These are phyloP conservation scores for Calameuta idolon DNA, from an alignment of 2,888 invertebrate species.

Conservation along the genomic window DNA sequence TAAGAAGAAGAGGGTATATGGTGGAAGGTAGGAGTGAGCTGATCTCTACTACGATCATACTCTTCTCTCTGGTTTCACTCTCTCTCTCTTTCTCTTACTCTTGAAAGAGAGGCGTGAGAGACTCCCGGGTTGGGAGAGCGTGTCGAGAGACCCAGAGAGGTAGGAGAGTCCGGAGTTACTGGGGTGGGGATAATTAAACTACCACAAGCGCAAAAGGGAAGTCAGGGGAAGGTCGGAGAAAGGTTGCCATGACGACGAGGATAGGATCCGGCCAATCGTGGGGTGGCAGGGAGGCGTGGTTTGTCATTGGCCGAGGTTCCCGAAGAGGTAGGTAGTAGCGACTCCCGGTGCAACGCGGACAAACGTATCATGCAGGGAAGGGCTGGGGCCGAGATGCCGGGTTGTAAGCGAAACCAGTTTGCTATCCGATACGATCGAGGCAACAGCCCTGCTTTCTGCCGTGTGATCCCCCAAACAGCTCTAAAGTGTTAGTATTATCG, in stretches of 20 bases:
- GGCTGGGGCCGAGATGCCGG: slow-evolving; percentile 66
- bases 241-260: slow-evolving; percentile 68
- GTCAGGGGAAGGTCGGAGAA: slow-evolving; percentile 56
- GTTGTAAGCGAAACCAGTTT: slow-evolving; percentile 68
- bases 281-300: slow-evolving; percentile 67
- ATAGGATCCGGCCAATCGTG: slow-evolving; percentile 71
- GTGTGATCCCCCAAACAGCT: slow-evolving; percentile 37
- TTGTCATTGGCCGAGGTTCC: slow-evolving; percentile 50
- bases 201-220: slow-evolving; percentile 39
- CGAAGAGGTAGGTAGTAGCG: slow-evolving; percentile 39
- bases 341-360: slow-evolving; percentile 60
- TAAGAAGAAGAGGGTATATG: slow-evolving; percentile 15
- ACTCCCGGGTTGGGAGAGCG: slow-evolving; percentile 11
- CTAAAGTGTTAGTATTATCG: background rate
- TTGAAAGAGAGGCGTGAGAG: background rate
- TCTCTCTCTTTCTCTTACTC: background rate
- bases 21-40: slow-evolving; percentile 9
- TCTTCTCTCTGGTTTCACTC: slow-evolving; percentile 17
- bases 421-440: slow-evolving; percentile 68
- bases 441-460: slow-evolving; percentile 50
- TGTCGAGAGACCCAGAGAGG: slow-evolving; percentile 9
- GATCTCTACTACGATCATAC: slow-evolving; percentile 14
- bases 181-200: slow-evolving; percentile 60
- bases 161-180: slow-evolving; percentile 1
- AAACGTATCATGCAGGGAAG: slow-evolving; percentile 66